phyloP scores from a whole-genome alignment of 1,140 invertebrate species.

The Probaryconus sp. region DNA sequence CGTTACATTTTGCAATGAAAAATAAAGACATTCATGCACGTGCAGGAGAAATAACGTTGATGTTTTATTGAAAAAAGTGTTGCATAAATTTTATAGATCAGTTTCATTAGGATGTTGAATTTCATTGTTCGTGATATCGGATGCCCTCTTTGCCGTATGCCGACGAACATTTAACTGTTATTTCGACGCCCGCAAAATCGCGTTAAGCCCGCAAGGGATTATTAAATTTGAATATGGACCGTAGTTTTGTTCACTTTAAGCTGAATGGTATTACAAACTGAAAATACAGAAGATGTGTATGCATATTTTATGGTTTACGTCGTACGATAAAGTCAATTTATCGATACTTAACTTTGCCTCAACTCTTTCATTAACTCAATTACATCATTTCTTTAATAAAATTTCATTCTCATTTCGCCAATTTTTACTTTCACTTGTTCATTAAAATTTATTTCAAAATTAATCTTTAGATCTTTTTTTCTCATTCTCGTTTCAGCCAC shows the following conservation, averaged over 20 bases:
- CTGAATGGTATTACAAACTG: conserved; percentile 11
- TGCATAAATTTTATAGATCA: conserved; percentile 1
- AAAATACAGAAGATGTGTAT: conserved; percentile 6
- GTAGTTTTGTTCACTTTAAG: conserved; percentile 7
- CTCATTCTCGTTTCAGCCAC: no score
- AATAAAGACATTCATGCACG: no score
- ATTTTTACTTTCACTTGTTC: no score
- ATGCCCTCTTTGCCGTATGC: neutral
- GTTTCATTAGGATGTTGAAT: conserved; percentile 9
- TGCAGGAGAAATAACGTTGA: neutral
- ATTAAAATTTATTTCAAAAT: no score
- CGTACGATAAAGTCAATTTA: neutral
- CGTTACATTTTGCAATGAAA: no score
- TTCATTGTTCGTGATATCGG: conserved; percentile 5
- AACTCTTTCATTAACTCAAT: neutral
- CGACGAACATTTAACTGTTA: conserved; percentile 8
- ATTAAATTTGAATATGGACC: conserved; percentile 19
- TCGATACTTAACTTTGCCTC: neutral
- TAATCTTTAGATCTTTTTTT: no score
- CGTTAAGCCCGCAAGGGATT: conserved; percentile 11
- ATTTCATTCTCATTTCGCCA: neutral
- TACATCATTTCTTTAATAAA: no score
- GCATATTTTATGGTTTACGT: conserved; percentile 1
- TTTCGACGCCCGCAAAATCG: conserved; percentile 12
- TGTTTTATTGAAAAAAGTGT: neutral